Conservation (phyloP, 2,113 vertebrate genomes). For the Tenebrosternarchus preto region DNA sequence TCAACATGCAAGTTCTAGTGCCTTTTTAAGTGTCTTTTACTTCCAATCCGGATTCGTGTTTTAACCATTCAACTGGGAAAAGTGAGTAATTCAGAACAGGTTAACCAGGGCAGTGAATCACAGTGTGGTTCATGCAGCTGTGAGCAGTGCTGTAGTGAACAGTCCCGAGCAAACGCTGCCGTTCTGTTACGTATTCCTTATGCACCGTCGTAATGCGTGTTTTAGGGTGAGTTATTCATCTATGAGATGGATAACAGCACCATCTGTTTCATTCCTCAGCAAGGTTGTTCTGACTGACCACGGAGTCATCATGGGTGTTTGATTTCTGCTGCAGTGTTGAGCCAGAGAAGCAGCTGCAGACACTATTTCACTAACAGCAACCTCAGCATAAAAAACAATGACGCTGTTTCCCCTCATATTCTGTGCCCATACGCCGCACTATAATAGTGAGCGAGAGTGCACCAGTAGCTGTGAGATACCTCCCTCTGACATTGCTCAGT, state of each 20-base stretch:
- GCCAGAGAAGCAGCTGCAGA: no score
- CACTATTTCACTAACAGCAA: background rate
- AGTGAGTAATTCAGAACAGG: no score
- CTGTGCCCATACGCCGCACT: constrained; percentile 16
- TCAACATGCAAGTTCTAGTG: no score
- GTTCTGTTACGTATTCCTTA: background rate
- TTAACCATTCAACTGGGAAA: no score
- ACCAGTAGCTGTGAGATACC: constrained; percentile 21
- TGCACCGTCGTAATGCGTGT: background rate
- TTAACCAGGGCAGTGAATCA: no score
- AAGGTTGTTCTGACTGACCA: background rate
- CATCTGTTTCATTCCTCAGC: background rate
- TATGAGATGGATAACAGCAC: no score
- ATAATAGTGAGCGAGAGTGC: constrained; percentile 6
- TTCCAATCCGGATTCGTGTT: no score
- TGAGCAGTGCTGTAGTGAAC: background rate
- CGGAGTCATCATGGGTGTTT: background rate
- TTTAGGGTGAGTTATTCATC: background rate
- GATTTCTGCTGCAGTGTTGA: background rate
- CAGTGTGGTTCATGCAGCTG: no score
- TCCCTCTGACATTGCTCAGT: constrained; percentile 41
- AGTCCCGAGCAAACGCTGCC: background rate
- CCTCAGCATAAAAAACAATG: constrained; percentile 19
- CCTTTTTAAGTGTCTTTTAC: no score
- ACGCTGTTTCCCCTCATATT: constrained; percentile 6